Evolutionary conservation across 2,113 vertebrate genomes (phyloP).

Genomic region (Gymnarchus niloticus): DNA sequence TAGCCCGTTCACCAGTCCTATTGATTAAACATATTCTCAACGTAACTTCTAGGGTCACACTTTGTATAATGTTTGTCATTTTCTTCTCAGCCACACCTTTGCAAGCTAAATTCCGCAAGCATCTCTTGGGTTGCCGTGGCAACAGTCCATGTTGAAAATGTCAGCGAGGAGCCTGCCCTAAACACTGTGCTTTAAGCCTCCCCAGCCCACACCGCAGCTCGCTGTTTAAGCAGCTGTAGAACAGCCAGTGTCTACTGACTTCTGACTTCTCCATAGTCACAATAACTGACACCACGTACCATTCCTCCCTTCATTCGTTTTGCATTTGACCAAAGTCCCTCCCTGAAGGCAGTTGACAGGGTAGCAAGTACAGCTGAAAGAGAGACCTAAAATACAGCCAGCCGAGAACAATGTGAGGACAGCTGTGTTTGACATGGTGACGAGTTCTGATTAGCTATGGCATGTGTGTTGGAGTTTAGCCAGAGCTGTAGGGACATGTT

Average conservation of each 20-base stretch:
- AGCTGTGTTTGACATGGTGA: too few species aligned
- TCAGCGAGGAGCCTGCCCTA: not conserved
- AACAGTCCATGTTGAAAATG: slow-evolving; percentile 7
- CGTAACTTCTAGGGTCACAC: too few species aligned
- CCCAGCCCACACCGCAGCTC: not conserved
- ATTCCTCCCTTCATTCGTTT: not conserved
- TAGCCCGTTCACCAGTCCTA: not conserved
- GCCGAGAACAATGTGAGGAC: not conserved
- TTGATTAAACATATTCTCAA: not conserved
- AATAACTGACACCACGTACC: not conserved
- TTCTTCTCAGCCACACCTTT: not conserved
- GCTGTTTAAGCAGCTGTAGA: not conserved
- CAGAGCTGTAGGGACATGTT: not conserved
- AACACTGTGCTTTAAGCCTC: not conserved
- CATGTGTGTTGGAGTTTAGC: not conserved
- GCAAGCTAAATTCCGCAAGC: not conserved
- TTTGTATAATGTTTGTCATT: not conserved
- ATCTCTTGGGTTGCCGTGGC: not conserved
- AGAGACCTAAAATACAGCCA: not conserved
- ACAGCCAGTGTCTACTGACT: not conserved
- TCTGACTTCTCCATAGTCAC: not conserved
- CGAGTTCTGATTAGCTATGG: not conserved
- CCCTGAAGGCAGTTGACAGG: not conserved
- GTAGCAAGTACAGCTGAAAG: not conserved
- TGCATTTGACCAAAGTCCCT: not conserved